Evolutionary conservation across 2,113 vertebrate species (phyloP), one percentile per base, ranked within the genome.

Genomic region (Nothobranchius kuhntae): DNA sequence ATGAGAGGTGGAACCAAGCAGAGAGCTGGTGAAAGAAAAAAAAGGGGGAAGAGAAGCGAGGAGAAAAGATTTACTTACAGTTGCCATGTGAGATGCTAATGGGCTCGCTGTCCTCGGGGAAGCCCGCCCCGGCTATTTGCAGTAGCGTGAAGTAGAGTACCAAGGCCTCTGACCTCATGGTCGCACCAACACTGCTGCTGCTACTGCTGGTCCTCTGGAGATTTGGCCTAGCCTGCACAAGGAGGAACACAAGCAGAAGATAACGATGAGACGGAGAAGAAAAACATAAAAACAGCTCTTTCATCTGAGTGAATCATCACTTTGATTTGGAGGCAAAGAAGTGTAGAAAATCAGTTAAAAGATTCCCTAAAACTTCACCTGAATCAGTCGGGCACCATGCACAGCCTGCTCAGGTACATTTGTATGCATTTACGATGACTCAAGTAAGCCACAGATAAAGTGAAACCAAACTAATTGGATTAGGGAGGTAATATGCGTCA

Each of bases 81-180:
- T 99, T 99, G 94, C 96, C 95, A 94, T 99, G 96, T 86, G 96
- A 97, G 93, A 98, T 97, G 94, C 95, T 98, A 95, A 99, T 98
- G 3, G 98, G 98, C 93, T 99, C 96, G 71, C 95, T 95, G 93
- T 99, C 97, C 92, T 99, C 98, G 87, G 98, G 98, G 95, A 99
- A 99, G 91, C 93, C 96, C 81, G 96, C 96, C 92, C 95, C 94
- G 93, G 93, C 93, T 80, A 94, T 93, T 81, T 96, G 95, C 91
- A 99, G 95, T 90, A 98, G 94, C 92, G 94, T 95, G 92, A 98
- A 92, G 95, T 94, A 97, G 91, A 99, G 95, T 94, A 98, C 94
- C 94, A 98, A 94, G 93, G 91, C 95, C 96, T 96, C 96, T 92
- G 95, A 94, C 95, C 95, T 97, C 98, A 99, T 99, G 95, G 95